Percentiles rank a stretch among this genome's conserved stretches.
Conservation (phyloP, 92 coral and sea anemone species). For the Muricea muricata region DNA sequence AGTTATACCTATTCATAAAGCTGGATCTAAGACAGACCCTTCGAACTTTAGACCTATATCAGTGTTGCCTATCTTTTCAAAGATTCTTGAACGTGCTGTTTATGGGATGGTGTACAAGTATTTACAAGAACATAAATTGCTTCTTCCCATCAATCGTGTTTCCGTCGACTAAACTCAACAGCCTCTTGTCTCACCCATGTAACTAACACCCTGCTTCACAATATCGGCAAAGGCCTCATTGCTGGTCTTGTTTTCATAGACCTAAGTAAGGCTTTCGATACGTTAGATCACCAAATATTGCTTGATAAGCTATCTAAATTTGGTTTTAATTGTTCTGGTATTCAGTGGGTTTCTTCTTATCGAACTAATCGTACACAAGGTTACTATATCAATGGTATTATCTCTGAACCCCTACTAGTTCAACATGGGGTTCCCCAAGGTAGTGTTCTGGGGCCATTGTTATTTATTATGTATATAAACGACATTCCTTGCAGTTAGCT, state of each 20-base stretch:
- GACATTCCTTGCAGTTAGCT: too few species aligned
- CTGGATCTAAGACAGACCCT: too few species aligned
- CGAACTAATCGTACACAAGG: too few species aligned
- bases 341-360: constrained; percentile 37
- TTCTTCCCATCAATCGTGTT: constrained; percentile 10
- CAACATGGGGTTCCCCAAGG: too few species aligned
- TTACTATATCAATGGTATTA: too few species aligned
- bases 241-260: constrained; percentile 25
- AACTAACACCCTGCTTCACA: constrained; percentile 32
- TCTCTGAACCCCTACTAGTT: too few species aligned
- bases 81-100: not conserved
- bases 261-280: constrained; percentile 44
- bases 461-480: too few species aligned
- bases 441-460: too few species aligned
- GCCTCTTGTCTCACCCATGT: constrained; percentile 36
- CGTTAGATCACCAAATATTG: not conserved
- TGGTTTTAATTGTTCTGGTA: constrained; percentile 14
- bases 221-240: constrained; percentile 15
- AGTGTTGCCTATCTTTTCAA: too few species aligned
- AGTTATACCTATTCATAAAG: too few species aligned
- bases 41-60: too few species aligned
- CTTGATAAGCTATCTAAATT: constrained; percentile 12
- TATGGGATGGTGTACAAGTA: constrained; percentile 5
- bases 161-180: constrained; percentile 28
- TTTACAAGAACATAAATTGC: constrained; percentile 5